Evolutionary conservation across 2,113 vertebrate species (phyloP), one percentile per base, ranked within the genome.

Genomic region (Arenaria interpres): DNA sequence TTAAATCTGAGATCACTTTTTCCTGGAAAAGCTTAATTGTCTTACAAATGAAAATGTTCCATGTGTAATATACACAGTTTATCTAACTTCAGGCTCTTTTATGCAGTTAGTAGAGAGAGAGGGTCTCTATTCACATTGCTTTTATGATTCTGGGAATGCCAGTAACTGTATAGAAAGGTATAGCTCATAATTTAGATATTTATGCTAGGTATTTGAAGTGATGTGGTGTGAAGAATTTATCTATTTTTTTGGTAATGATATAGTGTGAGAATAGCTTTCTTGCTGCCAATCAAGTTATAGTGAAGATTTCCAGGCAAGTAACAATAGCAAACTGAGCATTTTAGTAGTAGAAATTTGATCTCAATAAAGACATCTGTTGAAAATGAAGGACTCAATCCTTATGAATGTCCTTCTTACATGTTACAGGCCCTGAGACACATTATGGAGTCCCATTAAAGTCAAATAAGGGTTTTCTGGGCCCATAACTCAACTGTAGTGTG

Each of bases 331-430:
- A 83, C 23, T 66, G 73, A 54, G 23, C 33, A 71, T 90, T 77
- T 94, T 97, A 95, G 83, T 96, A 57, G 27, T 59, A 85, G 78
- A 94, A 94, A 95, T 96, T 96, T 95, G 86, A 79, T 95, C 96
- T 95, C 76, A 92, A 43, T 91, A 88, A 88, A 92, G 77, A 60
- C 24, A 91, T 85, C 68, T 81, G 68, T 71, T 90, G 59, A 85
- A 97, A 83, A 83, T 54, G 54, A 91, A 60, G 60, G 39, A 71
- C 71, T 83, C 1, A 6, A 14, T 75, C 60, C 39, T 80, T 32
- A 32, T 69, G 35, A 56, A 92, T 56, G 18, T 94, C 46, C 50
- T 85, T 10, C 41, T 93, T 63, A 59, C n/a, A 37, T 19, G 28
- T 67, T 90, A 21, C 39, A 79, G 32, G 33, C 43, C 53, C 71